Conservation (phyloP, 2,113 vertebrate genomes). For the Sander vitreus region DNA sequence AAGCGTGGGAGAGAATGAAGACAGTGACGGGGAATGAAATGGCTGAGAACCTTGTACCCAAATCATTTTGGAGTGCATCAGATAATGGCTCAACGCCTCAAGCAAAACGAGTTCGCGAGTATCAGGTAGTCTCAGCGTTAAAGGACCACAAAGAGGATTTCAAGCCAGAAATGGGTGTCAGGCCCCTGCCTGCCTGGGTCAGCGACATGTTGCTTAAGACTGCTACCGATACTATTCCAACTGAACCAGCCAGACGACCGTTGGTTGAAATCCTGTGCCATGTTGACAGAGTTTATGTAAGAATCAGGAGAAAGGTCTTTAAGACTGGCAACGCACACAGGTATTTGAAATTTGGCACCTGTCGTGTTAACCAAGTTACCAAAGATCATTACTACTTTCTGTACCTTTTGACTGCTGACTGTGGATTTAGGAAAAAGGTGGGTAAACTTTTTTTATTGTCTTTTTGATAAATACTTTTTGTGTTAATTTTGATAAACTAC, state of each 20-base stretch:
- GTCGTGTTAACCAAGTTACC: slow-evolving; percentile 61
- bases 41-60: background rate
- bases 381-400: slow-evolving; percentile 63
- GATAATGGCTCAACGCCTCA: background rate
- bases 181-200: slow-evolving; percentile 29
- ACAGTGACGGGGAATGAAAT: background rate
- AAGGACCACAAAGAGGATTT: slow-evolving; percentile 42
- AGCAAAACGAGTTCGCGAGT: slow-evolving; percentile 41
- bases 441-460: slow-evolving; percentile 2
- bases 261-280: slow-evolving; percentile 67
- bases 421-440: slow-evolving; percentile 66
- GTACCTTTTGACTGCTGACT: slow-evolving; percentile 59
- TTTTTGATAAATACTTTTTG: no score
- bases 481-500: background rate
- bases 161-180: slow-evolving; percentile 56
- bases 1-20: slow-evolving; percentile 42
- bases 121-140: slow-evolving; percentile 15
- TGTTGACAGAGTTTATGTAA: slow-evolving; percentile 74
- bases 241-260: rapidly evolving
- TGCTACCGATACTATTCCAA: background rate
- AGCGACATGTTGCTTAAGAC: slow-evolving; percentile 31
- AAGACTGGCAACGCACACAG: slow-evolving; percentile 18
- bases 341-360: slow-evolving; percentile 69
- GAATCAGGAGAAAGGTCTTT: slow-evolving; percentile 61
- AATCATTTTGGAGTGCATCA: background rate